These are phyloP conservation scores for Peromyscus eremicus DNA, from an alignment of 2,797 vertebrate genomes.

Conservation along the genomic window DNA sequence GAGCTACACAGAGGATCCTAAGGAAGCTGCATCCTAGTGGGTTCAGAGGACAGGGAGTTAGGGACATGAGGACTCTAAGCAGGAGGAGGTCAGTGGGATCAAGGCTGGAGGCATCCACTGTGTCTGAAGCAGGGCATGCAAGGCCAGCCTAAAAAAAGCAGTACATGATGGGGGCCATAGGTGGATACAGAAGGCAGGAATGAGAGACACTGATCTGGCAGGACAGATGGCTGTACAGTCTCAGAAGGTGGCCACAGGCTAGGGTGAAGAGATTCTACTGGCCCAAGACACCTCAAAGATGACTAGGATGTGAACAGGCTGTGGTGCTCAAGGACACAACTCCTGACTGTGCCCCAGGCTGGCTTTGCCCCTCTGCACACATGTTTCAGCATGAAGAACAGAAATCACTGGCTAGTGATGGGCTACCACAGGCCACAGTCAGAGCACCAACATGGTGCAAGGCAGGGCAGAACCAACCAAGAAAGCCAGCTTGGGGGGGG, in stretches of 20 bases:
- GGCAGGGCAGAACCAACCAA: too few species aligned
- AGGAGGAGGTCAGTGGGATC: background rate
- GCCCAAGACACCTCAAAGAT: background rate
- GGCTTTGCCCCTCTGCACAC: background rate
- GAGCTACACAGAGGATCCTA: background rate
- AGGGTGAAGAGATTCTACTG: background rate
- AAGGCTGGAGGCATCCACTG: background rate
- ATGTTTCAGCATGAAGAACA: background rate
- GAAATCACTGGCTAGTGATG: background rate
- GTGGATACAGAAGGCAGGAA: background rate
- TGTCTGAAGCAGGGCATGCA: background rate
- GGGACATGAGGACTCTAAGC: background rate
- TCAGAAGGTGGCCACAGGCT: background rate
- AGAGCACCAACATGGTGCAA: background rate
- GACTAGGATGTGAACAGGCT: background rate
- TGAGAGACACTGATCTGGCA: background rate
- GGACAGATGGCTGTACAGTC: background rate
- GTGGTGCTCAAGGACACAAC: background rate
- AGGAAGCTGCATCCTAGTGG: background rate
- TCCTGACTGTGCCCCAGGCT: background rate
- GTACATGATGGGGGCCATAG: background rate
- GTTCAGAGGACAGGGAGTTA: background rate
- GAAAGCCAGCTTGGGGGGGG: background rate
- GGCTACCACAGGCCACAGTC: background rate
- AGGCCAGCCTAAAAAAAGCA: background rate